phyloP scores from a whole-genome alignment of 2,888 invertebrate species.

The Steromphala cineraria region DNA sequence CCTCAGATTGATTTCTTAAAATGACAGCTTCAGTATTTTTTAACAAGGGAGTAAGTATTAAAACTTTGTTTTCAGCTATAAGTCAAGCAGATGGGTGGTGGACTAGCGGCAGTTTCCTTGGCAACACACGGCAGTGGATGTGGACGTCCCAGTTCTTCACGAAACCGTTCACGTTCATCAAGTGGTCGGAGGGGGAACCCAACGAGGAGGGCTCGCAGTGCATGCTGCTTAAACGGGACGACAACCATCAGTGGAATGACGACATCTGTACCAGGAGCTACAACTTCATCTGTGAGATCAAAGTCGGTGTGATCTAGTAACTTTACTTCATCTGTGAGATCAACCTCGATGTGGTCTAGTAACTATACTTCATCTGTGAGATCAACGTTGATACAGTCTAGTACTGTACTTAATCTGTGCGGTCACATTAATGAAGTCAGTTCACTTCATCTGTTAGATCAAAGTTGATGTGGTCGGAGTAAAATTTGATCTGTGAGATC shows the following conservation, averaged over 20 bases:
- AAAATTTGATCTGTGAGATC: slow-evolving; percentile 64
- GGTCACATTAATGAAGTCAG: too few species aligned
- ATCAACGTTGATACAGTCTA: too few species aligned
- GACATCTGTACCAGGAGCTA: slow-evolving; percentile 57
- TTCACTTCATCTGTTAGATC: too few species aligned
- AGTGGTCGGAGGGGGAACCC: slow-evolving; percentile 66
- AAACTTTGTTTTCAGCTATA: background rate
- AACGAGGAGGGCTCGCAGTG: slow-evolving; percentile 59
- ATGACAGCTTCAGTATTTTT: background rate
- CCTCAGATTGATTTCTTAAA: too few species aligned
- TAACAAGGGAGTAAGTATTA: background rate
- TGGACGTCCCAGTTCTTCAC: slow-evolving; percentile 59
- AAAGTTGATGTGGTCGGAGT: too few species aligned
- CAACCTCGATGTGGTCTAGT: too few species aligned
- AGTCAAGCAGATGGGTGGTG: slow-evolving; percentile 56
- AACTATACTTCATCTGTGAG: too few species aligned
- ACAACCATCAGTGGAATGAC: slow-evolving; percentile 62
- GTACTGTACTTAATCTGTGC: too few species aligned
- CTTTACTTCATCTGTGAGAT: too few species aligned
- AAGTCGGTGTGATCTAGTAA: too few species aligned
- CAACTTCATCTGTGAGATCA: slow-evolving; percentile 64
- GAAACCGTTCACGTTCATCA: slow-evolving; percentile 58
- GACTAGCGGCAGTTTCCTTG: slow-evolving; percentile 65
- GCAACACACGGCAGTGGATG: slow-evolving; percentile 65
- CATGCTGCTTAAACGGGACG: slow-evolving; percentile 52